Evolutionary conservation across 2,888 invertebrate genomes (phyloP).

Genomic region (Abscondita cerata): DNA sequence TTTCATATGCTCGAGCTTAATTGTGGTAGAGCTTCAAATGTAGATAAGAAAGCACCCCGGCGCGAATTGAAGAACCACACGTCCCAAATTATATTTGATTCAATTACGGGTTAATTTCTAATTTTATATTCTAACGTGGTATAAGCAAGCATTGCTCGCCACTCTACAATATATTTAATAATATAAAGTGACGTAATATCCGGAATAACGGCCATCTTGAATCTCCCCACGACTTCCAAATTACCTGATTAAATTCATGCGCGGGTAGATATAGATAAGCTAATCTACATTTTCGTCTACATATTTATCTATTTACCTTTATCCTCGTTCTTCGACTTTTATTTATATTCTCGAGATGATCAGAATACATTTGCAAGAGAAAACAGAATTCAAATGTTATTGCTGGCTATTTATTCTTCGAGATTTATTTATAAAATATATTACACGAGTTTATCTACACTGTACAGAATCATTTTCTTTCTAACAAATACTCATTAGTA

Average conservation of each 20-base stretch:
- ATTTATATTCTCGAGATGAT: neutral
- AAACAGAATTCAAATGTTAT: slow-evolving; percentile 38
- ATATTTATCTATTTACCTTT: slow-evolving; percentile 31
- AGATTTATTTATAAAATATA: slow-evolving; percentile 62
- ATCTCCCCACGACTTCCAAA: slow-evolving; percentile 26
- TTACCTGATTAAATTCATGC: slow-evolving; percentile 39
- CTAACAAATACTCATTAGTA: slow-evolving; percentile 53
- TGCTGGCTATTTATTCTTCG: slow-evolving; percentile 56
- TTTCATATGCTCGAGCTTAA: too few species aligned
- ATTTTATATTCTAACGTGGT: neutral
- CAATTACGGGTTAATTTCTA: slow-evolving; percentile 1
- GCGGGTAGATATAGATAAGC: slow-evolving; percentile 40
- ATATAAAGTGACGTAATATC: slow-evolving; percentile 29
- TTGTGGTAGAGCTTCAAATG: neutral
- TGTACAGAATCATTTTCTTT: slow-evolving; percentile 56
- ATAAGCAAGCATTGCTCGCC: neutral
- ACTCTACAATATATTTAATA: slow-evolving; percentile 15
- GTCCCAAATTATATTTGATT: slow-evolving; percentile 2
- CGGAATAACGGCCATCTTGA: slow-evolving; percentile 31
- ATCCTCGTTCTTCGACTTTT: slow-evolving; percentile 10
- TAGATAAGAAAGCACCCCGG: neutral
- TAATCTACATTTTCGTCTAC: slow-evolving; percentile 38
- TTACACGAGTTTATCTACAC: slow-evolving; percentile 62
- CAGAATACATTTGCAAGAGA: slow-evolving; percentile 11
- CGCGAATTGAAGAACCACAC: neutral